A percentile compares a stretch with the other conserved stretches of the same genome.
phyloP scores from a whole-genome alignment of 2,113 vertebrate species.

The Propithecus coquereli region DNA sequence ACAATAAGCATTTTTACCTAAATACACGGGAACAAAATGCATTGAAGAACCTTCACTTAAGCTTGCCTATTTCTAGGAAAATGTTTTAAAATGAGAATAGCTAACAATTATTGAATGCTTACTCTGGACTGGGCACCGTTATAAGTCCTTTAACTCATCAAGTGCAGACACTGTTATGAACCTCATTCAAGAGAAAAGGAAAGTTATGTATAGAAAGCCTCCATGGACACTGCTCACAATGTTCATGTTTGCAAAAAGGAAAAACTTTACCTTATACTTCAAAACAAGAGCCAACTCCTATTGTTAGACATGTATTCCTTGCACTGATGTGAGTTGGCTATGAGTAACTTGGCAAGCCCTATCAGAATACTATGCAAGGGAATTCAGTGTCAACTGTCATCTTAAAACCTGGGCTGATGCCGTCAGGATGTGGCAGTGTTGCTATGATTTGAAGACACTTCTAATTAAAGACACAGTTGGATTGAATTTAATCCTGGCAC shows the following conservation, averaged over 20 bases:
- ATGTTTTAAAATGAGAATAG: background rate
- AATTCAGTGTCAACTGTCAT: background rate
- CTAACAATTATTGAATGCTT: background rate
- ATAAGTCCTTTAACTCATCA: background rate
- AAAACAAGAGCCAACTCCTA: background rate
- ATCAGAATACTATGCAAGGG: background rate
- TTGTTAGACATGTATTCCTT: background rate
- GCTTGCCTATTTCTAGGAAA: background rate
- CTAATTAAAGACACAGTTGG: background rate
- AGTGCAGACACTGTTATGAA: background rate
- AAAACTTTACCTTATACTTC: background rate
- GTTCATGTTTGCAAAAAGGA: background rate
- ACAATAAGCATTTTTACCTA: background rate
- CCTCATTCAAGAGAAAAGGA: background rate
- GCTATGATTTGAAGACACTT: background rate
- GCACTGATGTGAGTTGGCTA: background rate
- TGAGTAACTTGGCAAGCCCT: background rate
- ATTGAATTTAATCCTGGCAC: constrained; percentile 15
- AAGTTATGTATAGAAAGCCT: background rate
- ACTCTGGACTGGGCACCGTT: background rate
- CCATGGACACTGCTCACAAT: background rate
- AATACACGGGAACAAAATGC: background rate
- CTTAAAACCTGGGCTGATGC: background rate
- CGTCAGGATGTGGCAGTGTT: background rate
- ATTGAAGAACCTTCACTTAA: background rate